Conservation (phyloP, 2,113 vertebrate species). For the Scomber scombrus region DNA sequence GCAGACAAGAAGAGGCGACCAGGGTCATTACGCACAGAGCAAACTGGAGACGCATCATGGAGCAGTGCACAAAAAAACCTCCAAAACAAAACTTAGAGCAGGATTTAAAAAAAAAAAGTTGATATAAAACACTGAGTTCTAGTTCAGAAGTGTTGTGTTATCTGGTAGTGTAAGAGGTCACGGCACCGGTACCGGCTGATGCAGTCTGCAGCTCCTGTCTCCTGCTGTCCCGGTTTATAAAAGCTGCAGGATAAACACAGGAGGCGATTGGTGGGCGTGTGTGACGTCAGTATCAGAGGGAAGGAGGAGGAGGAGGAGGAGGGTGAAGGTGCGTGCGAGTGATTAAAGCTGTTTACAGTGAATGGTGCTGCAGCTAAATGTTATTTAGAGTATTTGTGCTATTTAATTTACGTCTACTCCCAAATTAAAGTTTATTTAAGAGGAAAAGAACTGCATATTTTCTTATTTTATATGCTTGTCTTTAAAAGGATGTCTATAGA, state of each 20-base stretch:
- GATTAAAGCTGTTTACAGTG: background rate
- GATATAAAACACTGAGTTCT: accelerated
- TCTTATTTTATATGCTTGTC: no score
- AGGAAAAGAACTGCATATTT: no score
- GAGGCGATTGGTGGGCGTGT: constrained; percentile 67
- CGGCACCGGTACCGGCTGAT: background rate
- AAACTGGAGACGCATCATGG: constrained; percentile 46
- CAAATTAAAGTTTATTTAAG: no score
- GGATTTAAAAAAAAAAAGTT: background rate
- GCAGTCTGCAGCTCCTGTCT: background rate
- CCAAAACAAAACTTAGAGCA: background rate
- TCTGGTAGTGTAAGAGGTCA: background rate
- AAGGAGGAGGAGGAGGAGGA: background rate
- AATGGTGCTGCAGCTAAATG: no score
- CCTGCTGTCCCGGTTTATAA: constrained; percentile 64
- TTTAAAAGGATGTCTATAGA: no score
- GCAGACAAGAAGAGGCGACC: constrained; percentile 7
- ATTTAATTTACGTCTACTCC: no score
- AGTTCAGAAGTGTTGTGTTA: background rate
- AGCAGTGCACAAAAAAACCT: background rate
- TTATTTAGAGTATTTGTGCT: no score
- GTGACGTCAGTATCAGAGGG: constrained; percentile 53
- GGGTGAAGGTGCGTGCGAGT: background rate
- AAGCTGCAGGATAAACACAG: constrained; percentile 69
- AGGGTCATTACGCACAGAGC: constrained; percentile 63